Percentiles rank a stretch among this genome's conserved stretches.
Conservation (phyloP, 1,140 invertebrate species). For the Rhopalosiphum padi region DNA sequence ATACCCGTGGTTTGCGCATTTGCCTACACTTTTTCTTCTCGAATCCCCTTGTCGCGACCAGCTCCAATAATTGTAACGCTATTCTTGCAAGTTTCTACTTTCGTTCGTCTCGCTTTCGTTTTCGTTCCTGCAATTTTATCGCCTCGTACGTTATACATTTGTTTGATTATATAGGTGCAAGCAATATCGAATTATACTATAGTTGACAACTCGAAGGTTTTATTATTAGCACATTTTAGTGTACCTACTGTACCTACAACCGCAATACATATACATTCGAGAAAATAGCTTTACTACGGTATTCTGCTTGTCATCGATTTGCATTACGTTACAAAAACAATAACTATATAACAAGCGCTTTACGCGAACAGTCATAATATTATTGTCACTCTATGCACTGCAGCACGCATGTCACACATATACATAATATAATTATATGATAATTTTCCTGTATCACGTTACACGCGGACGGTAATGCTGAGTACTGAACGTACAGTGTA, state of each 20-base stretch:
- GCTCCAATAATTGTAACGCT: background rate
- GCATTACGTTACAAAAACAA: background rate
- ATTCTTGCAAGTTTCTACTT: background rate
- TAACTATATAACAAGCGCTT: background rate
- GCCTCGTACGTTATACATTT: too few species aligned
- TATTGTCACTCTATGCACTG: background rate
- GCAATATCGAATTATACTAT: background rate
- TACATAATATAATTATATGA: background rate
- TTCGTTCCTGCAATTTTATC: background rate
- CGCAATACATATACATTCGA: too few species aligned
- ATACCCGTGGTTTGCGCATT: background rate
- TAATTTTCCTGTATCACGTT: too few species aligned
- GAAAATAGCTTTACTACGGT: too few species aligned
- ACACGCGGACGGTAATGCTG: too few species aligned
- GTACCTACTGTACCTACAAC: background rate
- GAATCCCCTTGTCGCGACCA: background rate
- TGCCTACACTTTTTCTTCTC: conserved; percentile 4
- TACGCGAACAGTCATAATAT: background rate
- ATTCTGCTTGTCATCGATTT: background rate
- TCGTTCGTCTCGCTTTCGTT: background rate
- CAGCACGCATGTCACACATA: background rate
- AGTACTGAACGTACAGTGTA: background rate
- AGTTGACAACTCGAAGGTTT: background rate
- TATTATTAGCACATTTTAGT: background rate
- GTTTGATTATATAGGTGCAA: background rate